Conservation (phyloP, 1,140 invertebrate species). For the Hyles vespertilio region DNA sequence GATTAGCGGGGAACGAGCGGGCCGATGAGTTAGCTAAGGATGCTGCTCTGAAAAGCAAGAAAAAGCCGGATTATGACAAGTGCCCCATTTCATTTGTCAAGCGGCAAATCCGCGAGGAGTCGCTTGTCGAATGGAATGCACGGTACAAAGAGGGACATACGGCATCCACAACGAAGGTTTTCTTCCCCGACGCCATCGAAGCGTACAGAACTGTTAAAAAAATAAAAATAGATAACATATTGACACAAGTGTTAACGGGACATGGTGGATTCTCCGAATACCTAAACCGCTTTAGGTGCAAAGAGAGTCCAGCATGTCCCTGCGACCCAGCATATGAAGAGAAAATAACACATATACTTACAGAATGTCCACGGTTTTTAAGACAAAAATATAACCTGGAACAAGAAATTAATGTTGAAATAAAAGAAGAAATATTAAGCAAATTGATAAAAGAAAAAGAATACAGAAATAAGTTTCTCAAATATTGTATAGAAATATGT, state of each 20-base stretch:
- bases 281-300: not conserved
- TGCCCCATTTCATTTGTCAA: slow-evolving; percentile 1
- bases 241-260: not conserved
- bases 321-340: not conserved
- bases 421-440: no score
- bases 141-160: no score
- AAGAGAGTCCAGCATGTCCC: not conserved
- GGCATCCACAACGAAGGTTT: no score
- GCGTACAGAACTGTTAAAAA: slow-evolving; percentile 1
- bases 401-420: no score
- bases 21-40: slow-evolving; percentile 1
- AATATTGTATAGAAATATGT: no score
- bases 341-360: not conserved
- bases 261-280: not conserved
- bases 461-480: no score
- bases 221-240: not conserved
- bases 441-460: no score
- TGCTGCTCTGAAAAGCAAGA: not conserved
- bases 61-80: not conserved
- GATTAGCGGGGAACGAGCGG: not conserved
- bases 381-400: not conserved
- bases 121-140: not conserved
- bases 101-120: not conserved
- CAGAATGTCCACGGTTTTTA: not conserved
- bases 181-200: not conserved